Base-by-base conservation (phyloP, 2,888 invertebrate genomes). In the Sylvicola cinctus region DNA sequence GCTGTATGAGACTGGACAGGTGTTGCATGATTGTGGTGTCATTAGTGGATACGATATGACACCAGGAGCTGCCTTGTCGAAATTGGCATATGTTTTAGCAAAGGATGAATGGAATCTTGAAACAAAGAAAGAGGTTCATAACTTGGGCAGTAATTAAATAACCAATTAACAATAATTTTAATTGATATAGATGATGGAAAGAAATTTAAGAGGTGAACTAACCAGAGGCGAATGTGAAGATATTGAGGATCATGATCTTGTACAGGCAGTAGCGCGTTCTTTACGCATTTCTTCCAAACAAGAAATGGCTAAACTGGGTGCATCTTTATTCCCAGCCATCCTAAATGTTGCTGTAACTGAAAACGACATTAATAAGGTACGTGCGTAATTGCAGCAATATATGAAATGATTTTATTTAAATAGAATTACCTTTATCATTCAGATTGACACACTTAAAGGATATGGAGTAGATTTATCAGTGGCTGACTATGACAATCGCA, bases 21-120 rank as follows among this genome's bases (percentile, higher is more conserved):
- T 55, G 27, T 44, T 51, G 6, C 43, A 40, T 26, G 51, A 51
- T 15, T 38, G 49, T 36, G 48, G 60, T 43, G 43, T 58, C 7
- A 46, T 57, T 23, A 47, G 52, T 0, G 54, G 56, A 3, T 56
- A 45, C 36, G 56, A 58, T 41, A 57, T 58, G 56, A 95, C 95
- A 0, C 78, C 85, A 0, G 95, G 95, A 55, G 88, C 95, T 0
- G 91, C 93, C 0, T 65, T 93, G 7, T 74, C 85, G 2, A 96
- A 96, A 54, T 62, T 96, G 2, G 70, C 79, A 1, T 95, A 90
- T 47, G 83, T 95, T 2, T 59, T 95, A 16, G 78, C 84, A 1
- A 83, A 88, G 49, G 61, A 63, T 4, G 70, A 75, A 32, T 70
- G 78, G 60, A 61, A 63, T 31, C 58, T 66, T 30, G 58, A 69